A percentile compares a stretch with the other conserved stretches of the same genome.
These are phyloP conservation scores for Passer domesticus DNA, from an alignment of 2,113 vertebrate species.

Conservation along the genomic window DNA sequence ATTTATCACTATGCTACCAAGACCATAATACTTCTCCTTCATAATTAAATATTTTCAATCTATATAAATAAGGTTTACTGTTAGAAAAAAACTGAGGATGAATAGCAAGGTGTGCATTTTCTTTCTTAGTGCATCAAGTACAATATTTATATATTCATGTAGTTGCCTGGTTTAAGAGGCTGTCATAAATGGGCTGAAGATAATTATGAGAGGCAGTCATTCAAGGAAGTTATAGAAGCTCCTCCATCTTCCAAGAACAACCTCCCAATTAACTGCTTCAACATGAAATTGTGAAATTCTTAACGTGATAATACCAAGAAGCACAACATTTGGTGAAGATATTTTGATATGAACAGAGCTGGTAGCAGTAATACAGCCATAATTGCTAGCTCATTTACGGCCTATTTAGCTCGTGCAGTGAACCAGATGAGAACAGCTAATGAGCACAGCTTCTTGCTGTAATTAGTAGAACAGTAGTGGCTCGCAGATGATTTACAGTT, in stretches of 20 bases:
- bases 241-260: slow-evolving; percentile 71
- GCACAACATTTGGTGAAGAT: slow-evolving; percentile 86
- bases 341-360: slow-evolving; percentile 83
- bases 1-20: not conserved
- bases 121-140: not conserved
- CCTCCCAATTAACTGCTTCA: slow-evolving; percentile 84
- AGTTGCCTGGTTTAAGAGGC: slow-evolving; percentile 31
- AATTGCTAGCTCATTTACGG: slow-evolving; percentile 93
- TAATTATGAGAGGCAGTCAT: slow-evolving; percentile 60
- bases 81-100: not conserved
- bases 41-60: not conserved
- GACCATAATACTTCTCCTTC: not conserved
- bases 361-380: slow-evolving; percentile 87
- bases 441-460: slow-evolving; percentile 93
- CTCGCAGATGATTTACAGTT: slow-evolving; percentile 89
- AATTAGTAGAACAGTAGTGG: slow-evolving; percentile 90
- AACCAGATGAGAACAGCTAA: slow-evolving; percentile 93
- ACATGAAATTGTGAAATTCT: slow-evolving; percentile 82
- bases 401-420: slow-evolving; percentile 92
- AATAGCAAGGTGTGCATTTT: not conserved
- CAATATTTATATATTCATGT: not conserved
- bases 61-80: not conserved
- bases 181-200: slow-evolving; percentile 65
- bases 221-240: slow-evolving; percentile 64
- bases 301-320: slow-evolving; percentile 84